Evolutionary conservation across 2,797 vertebrate species (phyloP), one percentile per base, ranked within the genome.

Genomic region (Paedocypris micromegethes): DNA sequence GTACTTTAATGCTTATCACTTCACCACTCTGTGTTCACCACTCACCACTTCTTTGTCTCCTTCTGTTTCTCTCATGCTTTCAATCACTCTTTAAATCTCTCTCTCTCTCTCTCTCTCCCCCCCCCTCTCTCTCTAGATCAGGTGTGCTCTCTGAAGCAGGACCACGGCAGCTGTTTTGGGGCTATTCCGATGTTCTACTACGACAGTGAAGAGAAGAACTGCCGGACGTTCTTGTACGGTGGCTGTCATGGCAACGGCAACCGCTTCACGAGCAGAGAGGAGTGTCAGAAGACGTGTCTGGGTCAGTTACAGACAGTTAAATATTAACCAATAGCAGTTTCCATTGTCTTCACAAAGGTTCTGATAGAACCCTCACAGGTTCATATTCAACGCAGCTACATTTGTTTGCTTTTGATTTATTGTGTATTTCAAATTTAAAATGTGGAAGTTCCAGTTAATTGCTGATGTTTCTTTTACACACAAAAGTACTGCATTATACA

Each of bases 201-300:
- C 5, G 46, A 71, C 50, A 3, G 0, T 0, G 3, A 53, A 39
- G 70, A 76, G 58, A 73, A 63, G 9, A 58, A n/a, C 48, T 83
- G 82, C 53, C 73, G 77, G 0, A 3, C 76, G 23, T 83, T 83
- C 65, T 7, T 76, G 4, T 82, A 83, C 5, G 5, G 63, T 3
- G 82, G 82, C 39, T 83, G 82, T 47, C 58, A 66, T 4, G 82
- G 82, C 23, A 83, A 83, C 40, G 82, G 72, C 9, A 83, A 83
- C 76, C 76, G 79, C 0, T 83, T 83, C n/a, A 54, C 74, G 0
- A 23, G 59, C 38, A 70, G 38, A 52, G 76, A 79, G 3, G 58
- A 65, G 0, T 83, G 82, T 54, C 55, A 55, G 2, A 1, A 4
- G 1, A 53, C 1, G 23, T 83, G 82, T 64, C 50, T 9, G 49